These are phyloP conservation scores for Penaeus indicus DNA, from an alignment of 1,140 invertebrate genomes.

Conservation along the genomic window DNA sequence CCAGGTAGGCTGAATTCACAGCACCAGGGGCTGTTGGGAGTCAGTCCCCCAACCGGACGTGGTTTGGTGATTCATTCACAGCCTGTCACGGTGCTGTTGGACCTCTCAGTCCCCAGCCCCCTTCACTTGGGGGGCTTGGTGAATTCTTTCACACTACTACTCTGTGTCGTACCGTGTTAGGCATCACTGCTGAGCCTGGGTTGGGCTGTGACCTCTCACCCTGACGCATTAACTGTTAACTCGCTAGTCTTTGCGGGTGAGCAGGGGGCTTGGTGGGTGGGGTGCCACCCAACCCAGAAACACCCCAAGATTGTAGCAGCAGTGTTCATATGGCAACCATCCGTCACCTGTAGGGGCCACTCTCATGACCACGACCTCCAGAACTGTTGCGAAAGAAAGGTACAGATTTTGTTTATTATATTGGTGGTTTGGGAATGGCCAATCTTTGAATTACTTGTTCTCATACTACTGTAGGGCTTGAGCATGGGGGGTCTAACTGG, in stretches of 20 bases:
- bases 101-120: constrained; percentile 58
- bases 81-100: constrained; percentile 63
- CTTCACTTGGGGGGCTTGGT: constrained; percentile 52
- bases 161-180: constrained; percentile 63
- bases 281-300: constrained; percentile 49
- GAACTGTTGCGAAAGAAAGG: constrained; percentile 55
- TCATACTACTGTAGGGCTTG: constrained; percentile 52
- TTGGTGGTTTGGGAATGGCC: constrained; percentile 56
- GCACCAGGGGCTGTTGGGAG: constrained; percentile 63
- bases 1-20: constrained; percentile 64
- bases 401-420: constrained; percentile 55
- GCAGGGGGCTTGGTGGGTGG: constrained; percentile 37
- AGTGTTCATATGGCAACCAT: constrained; percentile 47
- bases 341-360: constrained; percentile 42
- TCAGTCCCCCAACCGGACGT: constrained; percentile 63
- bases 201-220: constrained; percentile 37
- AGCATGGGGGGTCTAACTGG: constrained; percentile 51
- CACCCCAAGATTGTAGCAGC: constrained; percentile 49
- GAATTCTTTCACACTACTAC: constrained; percentile 59
- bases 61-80: constrained; percentile 64
- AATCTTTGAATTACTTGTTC: constrained; percentile 41
- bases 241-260: constrained; percentile 55
- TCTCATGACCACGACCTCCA: constrained; percentile 50
- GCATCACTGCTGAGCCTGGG: constrained; percentile 52
- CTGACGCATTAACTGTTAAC: constrained; percentile 49